A percentile compares a stretch with the other conserved stretches of the same genome.
phyloP scores from a whole-genome alignment of 2,113 vertebrate species.

The Tenebrosternarchus preto region DNA sequence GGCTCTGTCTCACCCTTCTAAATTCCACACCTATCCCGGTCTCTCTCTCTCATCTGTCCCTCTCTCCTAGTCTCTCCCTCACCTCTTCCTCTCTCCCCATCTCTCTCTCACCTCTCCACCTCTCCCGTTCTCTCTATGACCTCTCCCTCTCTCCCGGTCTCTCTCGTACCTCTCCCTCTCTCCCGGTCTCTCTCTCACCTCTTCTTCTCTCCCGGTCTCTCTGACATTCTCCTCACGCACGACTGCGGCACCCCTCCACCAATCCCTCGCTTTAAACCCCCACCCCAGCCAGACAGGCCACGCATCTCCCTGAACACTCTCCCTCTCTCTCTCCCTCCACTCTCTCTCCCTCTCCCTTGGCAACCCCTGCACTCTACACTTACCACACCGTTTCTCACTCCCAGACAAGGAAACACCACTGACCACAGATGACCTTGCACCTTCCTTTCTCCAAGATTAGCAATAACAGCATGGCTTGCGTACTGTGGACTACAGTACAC shows the following conservation, averaged over 20 bases:
- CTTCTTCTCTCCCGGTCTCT: constrained; percentile 54
- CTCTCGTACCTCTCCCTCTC: constrained; percentile 30
- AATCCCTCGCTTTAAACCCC: constrained; percentile 80
- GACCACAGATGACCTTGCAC: constrained; percentile 11
- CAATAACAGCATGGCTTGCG: not conserved
- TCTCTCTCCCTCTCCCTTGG: constrained; percentile 49
- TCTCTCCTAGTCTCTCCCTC: constrained; percentile 45
- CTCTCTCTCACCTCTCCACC: constrained; percentile 30
- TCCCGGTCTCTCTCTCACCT: constrained; percentile 20
- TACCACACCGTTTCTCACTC: not conserved
- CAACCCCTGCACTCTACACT: constrained; percentile 11
- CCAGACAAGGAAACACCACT: constrained; percentile 6
- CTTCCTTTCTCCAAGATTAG: not conserved
- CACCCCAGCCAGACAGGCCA: constrained; percentile 81
- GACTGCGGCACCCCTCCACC: constrained; percentile 87
- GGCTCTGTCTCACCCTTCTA: constrained; percentile 54
- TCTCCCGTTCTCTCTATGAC: constrained; percentile 51
- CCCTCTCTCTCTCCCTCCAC: constrained; percentile 9
- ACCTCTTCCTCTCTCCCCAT: constrained; percentile 39
- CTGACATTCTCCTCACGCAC: constrained; percentile 88
- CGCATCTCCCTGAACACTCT: constrained; percentile 57
- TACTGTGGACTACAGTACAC: not conserved
- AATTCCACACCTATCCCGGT: constrained; percentile 56
- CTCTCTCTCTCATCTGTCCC: constrained; percentile 35
- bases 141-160: constrained; percentile 45